A percentile compares a stretch with the other conserved stretches of the same genome.
Evolutionary conservation across 2,797 vertebrate genomes (phyloP).

Genomic region (Hyperoplus immaculatus): DNA sequence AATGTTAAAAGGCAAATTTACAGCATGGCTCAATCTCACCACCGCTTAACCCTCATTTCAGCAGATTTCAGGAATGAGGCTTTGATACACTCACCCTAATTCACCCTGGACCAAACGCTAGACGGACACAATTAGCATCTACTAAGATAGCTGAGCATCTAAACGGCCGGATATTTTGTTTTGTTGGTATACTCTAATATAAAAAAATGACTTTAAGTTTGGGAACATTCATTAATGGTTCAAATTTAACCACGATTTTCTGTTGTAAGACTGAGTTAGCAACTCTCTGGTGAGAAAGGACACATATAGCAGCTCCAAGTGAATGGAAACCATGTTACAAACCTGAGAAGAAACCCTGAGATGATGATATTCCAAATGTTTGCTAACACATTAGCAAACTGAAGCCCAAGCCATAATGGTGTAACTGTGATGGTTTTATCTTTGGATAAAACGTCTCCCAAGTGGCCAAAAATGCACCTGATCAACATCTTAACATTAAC

Average conservation of each 20-base stretch:
- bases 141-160: neutral
- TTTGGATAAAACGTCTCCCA: neutral
- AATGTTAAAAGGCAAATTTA: neutral
- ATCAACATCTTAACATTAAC: neutral
- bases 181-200: too few species aligned
- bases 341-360: neutral
- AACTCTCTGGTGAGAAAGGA: neutral
- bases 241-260: neutral
- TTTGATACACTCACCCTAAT: neutral
- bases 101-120: neutral
- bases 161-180: neutral
- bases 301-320: neutral
- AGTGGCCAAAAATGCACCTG: neutral
- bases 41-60: neutral
- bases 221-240: neutral
- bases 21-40: neutral
- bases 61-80: neutral
- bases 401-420: neutral
- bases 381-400: neutral
- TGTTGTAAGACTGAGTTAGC: neutral
- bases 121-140: neutral
- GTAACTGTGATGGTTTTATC: too few species aligned
- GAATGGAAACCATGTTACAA: too few species aligned
- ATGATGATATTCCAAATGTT: neutral
- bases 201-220: neutral